phyloP scores from a whole-genome alignment of 1,140 invertebrate genomes.

The Stratiolaelaps scimitus region DNA sequence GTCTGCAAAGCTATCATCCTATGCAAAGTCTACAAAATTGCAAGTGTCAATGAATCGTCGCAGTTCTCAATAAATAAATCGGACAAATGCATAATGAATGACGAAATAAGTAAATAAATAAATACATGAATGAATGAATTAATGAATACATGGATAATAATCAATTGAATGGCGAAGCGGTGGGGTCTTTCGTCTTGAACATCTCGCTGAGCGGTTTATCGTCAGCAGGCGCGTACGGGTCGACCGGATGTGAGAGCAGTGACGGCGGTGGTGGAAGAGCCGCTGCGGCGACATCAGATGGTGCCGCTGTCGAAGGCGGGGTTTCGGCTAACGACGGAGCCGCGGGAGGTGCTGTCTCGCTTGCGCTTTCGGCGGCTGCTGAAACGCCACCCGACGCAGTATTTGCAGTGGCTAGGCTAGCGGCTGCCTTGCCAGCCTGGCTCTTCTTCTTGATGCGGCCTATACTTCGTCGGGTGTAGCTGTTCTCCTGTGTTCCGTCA shows the following conservation, averaged over 20 bases:
- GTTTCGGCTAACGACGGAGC: not conserved
- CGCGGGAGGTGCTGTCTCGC: not conserved
- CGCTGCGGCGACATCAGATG: not conserved
- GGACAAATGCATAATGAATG: too few species aligned
- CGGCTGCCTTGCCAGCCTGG: not conserved
- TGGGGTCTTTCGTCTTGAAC: slow-evolving; percentile 25
- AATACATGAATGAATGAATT: too few species aligned
- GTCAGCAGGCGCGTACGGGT: slow-evolving; percentile 1
- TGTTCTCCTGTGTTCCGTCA: not conserved
- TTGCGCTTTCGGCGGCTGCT: too few species aligned
- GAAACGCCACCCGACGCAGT: too few species aligned
- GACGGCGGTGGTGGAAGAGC: slow-evolving; percentile 1
- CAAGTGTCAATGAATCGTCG: too few species aligned
- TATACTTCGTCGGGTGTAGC: slow-evolving; percentile 1
- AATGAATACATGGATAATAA: not conserved
- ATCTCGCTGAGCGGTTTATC: slow-evolving; percentile 27
- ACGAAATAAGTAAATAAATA: too few species aligned
- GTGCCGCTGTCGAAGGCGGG: not conserved
- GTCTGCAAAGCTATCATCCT: too few species aligned
- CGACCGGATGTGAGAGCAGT: slow-evolving; percentile 17
- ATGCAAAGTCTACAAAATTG: too few species aligned
- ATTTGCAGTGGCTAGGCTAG: not conserved
- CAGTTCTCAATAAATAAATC: too few species aligned
- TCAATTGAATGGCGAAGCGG: slow-evolving; percentile 19
- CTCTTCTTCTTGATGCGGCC: slow-evolving; percentile 23